A percentile compares a stretch with the other conserved stretches of the same genome.
phyloP scores from a whole-genome alignment of 2,113 vertebrate genomes.

The Nothobranchius furzeri region DNA sequence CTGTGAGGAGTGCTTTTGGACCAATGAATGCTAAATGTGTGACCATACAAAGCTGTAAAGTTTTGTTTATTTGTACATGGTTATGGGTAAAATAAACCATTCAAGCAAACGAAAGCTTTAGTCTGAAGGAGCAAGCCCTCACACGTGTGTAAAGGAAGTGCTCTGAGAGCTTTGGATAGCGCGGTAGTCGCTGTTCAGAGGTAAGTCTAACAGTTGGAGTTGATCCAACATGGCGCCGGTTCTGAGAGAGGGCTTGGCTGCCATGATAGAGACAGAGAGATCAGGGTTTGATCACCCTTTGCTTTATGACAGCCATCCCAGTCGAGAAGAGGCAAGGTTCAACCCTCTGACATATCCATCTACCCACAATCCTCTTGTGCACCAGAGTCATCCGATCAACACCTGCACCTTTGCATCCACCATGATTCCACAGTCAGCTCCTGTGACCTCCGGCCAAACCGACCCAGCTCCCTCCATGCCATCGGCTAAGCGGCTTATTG shows the following conservation, averaged over 20 bases:
- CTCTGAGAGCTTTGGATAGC: slow-evolving; percentile 32
- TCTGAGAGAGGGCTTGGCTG: slow-evolving; percentile 37
- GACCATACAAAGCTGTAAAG: slow-evolving; percentile 81
- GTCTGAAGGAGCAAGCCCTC: slow-evolving; percentile 68
- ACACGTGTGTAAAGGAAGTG: slow-evolving; percentile 29
- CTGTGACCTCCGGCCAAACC: slow-evolving; percentile 61
- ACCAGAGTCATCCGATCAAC: slow-evolving; percentile 77
- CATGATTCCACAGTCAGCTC: slow-evolving; percentile 73
- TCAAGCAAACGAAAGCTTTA: slow-evolving; percentile 76
- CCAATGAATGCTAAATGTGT: slow-evolving; percentile 79
- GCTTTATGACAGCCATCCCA: slow-evolving; percentile 47
- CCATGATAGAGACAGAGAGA: slow-evolving; percentile 26
- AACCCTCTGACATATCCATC: slow-evolving; percentile 75
- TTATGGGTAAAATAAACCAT: slow-evolving; percentile 82
- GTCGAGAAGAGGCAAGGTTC: slow-evolving; percentile 52
- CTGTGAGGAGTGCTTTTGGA: slow-evolving; percentile 77
- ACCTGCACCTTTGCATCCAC: slow-evolving; percentile 73
- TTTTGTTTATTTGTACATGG: slow-evolving; percentile 82
- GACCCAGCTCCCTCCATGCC: slow-evolving; percentile 67
- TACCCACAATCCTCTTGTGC: slow-evolving; percentile 77
- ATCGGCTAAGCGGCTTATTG: slow-evolving; percentile 61
- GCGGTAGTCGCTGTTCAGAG: slow-evolving; percentile 44
- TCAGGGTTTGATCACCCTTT: slow-evolving; percentile 38
- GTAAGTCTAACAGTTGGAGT: slow-evolving; percentile 58
- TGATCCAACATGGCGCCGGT: slow-evolving; percentile 33